Percentiles rank a stretch among this genome's conserved stretches.
Evolutionary conservation across 1,140 invertebrate species (phyloP).

Genomic region (Xylocopa sonorina): DNA sequence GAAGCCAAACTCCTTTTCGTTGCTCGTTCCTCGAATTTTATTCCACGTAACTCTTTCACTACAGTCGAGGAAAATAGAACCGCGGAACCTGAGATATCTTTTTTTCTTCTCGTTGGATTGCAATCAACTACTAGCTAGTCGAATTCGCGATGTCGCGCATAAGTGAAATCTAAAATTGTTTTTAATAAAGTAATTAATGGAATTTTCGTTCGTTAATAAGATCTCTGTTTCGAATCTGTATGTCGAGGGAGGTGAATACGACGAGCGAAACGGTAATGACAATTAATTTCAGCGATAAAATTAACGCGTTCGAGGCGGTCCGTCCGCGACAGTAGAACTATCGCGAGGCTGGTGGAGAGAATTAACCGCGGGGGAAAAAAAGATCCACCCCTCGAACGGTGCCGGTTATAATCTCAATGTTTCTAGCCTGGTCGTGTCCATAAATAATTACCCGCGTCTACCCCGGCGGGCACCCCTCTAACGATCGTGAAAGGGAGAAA

Average conservation of each 20-base stretch:
- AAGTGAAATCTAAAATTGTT: too few species aligned
- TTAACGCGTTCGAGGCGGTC: slow-evolving; percentile 20
- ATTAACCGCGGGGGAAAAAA: slow-evolving; percentile 23
- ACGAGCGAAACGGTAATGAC: neutral
- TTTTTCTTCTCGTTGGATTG: neutral
- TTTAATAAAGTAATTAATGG: too few species aligned
- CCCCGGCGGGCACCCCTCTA: slow-evolving; percentile 30
- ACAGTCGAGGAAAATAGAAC: neutral
- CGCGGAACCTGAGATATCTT: neutral
- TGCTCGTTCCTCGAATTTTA: neutral
- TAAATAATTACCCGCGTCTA: slow-evolving; percentile 47
- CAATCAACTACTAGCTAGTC: too few species aligned
- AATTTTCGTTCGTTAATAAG: too few species aligned
- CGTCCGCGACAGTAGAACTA: slow-evolving; percentile 23
- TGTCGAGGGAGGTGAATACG: too few species aligned
- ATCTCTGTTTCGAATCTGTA: too few species aligned
- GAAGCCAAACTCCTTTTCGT: neutral
- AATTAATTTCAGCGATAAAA: slow-evolving; percentile 12
- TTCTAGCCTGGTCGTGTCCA: slow-evolving; percentile 39
- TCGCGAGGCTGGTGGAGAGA: slow-evolving; percentile 13
- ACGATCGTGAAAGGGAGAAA: slow-evolving; percentile 51
- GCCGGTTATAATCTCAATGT: slow-evolving; percentile 49
- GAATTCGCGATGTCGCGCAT: too few species aligned
- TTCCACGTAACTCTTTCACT: neutral
- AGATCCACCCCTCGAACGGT: slow-evolving; percentile 46